Conservation (phyloP, 2,888 invertebrate species). For the Tetheella fluctuosa region DNA sequence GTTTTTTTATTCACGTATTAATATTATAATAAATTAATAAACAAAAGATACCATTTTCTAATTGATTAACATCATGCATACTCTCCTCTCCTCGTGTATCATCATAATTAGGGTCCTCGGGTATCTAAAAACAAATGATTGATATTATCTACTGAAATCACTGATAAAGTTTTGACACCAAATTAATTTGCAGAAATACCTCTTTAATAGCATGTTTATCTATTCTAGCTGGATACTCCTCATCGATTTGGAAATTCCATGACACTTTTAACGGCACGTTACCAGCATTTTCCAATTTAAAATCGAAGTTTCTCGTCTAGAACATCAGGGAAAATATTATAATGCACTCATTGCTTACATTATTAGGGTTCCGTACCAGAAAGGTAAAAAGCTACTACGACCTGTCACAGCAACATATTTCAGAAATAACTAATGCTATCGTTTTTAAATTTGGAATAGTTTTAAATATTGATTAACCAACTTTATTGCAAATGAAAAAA, state of each 20-base stretch:
- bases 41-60: conserved; percentile 11
- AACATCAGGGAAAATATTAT: conserved; percentile 12
- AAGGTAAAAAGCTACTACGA: too few relatives aligned
- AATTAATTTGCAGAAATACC: conserved; percentile 24
- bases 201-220: conserved; percentile 49
- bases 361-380: too few relatives aligned
- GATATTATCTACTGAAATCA: neutral
- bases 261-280: conserved; percentile 67
- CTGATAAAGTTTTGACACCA: neutral
- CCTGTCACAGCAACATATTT: too few relatives aligned
- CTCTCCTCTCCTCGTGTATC: neutral
- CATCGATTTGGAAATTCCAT: conserved; percentile 72
- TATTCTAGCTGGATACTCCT: conserved; percentile 68
- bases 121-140: conserved; percentile 5
- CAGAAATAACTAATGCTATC: too few relatives aligned
- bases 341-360: too few relatives aligned
- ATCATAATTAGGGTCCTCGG: conserved; percentile 11
- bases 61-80: conserved; percentile 15
- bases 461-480: too few relatives aligned
- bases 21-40: too few relatives aligned
- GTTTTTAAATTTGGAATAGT: too few relatives aligned
- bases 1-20: too few relatives aligned
- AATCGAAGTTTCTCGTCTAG: conserved; percentile 64
- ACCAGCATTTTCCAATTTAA: conserved; percentile 66
- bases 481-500: too few relatives aligned